A percentile compares a stretch with the other conserved stretches of the same genome.
Conservation (phyloP, 2,113 vertebrate species). For the Lampris incognitus region DNA sequence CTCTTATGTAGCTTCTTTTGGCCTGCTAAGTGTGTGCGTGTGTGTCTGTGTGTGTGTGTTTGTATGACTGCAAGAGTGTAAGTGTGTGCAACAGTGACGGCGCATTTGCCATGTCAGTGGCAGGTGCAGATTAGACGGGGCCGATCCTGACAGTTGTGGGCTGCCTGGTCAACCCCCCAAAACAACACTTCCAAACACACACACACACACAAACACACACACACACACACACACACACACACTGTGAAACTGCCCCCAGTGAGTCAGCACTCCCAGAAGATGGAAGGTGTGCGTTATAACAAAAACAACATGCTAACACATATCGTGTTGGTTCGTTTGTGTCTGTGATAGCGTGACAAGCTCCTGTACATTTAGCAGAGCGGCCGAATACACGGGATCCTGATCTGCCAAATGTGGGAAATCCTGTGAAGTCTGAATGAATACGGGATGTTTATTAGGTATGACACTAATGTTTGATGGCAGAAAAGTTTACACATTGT, state of each 20-base stretch:
- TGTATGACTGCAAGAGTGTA: neutral
- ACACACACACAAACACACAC: conserved; percentile 34
- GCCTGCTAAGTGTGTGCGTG: conserved; percentile 35
- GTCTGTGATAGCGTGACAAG: too few relatives aligned
- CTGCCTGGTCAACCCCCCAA: conserved; percentile 49
- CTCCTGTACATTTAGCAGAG: too few relatives aligned
- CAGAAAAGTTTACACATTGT: too few relatives aligned
- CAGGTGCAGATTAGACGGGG: conserved; percentile 78
- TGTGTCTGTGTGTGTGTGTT: conserved; percentile 39
- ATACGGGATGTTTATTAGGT: too few relatives aligned
- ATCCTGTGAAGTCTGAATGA: too few relatives aligned
- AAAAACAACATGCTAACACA: neutral
- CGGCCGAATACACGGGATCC: too few relatives aligned
- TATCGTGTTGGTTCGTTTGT: too few relatives aligned
- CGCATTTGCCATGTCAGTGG: conserved; percentile 77
- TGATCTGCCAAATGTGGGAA: too few relatives aligned
- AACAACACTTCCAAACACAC: conserved; percentile 65
- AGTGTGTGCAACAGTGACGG: neutral
- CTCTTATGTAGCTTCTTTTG: conserved; percentile 19
- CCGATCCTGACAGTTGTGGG: conserved; percentile 70
- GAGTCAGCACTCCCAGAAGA: conserved; percentile 46
- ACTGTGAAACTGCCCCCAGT: conserved; percentile 4
- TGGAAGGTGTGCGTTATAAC: neutral
- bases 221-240: neutral
- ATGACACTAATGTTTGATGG: too few relatives aligned